Conservation (phyloP, 92 coral and sea anemone species). For the Montipora capitata region DNA sequence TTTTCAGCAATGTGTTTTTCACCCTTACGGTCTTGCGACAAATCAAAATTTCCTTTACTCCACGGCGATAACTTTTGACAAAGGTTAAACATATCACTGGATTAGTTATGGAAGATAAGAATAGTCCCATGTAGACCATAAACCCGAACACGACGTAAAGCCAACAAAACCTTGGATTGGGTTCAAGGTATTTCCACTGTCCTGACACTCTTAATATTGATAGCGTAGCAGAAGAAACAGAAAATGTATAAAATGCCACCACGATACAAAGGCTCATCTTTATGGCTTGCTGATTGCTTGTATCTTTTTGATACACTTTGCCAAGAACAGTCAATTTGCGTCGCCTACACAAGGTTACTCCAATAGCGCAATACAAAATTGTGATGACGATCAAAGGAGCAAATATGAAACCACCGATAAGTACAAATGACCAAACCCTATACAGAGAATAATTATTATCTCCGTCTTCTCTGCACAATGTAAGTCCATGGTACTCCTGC, state of each 20-base stretch:
- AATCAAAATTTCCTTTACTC: not conserved
- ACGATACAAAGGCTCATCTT: conserved; percentile 10
- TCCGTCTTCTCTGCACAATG: not conserved
- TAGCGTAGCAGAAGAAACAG: not conserved
- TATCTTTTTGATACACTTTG: not conserved
- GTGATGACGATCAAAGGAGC: not conserved
- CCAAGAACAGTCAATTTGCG: not conserved
- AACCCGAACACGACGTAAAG: not conserved
- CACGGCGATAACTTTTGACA: conserved; percentile 24
- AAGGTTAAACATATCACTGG: conserved; percentile 15
- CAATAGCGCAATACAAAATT: not conserved
- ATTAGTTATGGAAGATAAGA: not conserved
- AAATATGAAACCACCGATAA: not conserved
- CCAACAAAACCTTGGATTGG: not conserved
- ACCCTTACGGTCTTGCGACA: not conserved
- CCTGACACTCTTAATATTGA: no score
- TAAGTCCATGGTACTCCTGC: not conserved
- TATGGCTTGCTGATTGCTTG: not conserved
- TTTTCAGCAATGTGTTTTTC: not conserved
- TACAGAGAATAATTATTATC: not conserved
- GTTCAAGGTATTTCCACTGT: not conserved
- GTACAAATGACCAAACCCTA: not conserved
- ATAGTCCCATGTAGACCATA: not conserved
- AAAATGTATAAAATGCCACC: not conserved
- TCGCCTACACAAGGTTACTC: not conserved